Evolutionary conservation across 1,140 invertebrate species (phyloP).

Genomic region (Drosophila orosa): DNA sequence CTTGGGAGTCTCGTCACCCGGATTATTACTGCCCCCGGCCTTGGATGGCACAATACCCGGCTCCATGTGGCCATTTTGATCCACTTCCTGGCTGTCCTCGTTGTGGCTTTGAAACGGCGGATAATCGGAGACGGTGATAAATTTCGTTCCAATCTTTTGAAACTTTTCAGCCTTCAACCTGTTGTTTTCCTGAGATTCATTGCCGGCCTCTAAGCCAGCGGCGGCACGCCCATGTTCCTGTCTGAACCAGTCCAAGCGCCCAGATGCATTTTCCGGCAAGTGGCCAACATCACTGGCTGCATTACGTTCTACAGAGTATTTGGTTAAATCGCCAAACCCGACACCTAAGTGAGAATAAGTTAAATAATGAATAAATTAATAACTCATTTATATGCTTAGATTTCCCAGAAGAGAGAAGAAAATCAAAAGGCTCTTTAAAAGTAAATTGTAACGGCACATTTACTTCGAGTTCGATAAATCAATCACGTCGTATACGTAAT

Average conservation of each 20-base stretch:
- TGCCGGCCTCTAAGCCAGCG: slow-evolving; percentile 22
- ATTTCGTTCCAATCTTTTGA: slow-evolving; percentile 50
- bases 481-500: neutral
- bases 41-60: slow-evolving; percentile 45
- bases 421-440: neutral
- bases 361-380: neutral
- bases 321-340: slow-evolving; percentile 44
- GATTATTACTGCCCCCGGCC: slow-evolving; percentile 34
- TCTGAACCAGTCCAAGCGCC: slow-evolving; percentile 50
- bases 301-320: slow-evolving; percentile 31
- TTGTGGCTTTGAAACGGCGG: slow-evolving; percentile 46
- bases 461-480: neutral
- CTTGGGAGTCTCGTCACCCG: slow-evolving; percentile 51
- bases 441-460: neutral
- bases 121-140: slow-evolving; percentile 51
- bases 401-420: neutral
- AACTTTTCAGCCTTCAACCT: slow-evolving; percentile 45
- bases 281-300: slow-evolving; percentile 18
- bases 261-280: slow-evolving; percentile 15
- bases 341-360: slow-evolving; percentile 18
- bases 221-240: slow-evolving; percentile 29
- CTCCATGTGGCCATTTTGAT: slow-evolving; percentile 57
- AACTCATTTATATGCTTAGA: neutral
- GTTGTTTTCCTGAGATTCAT: slow-evolving; percentile 40
- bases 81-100: slow-evolving; percentile 41